Evolutionary conservation across 2,888 invertebrate species (phyloP).

Genomic region (Drosophila setosimentum): DNA sequence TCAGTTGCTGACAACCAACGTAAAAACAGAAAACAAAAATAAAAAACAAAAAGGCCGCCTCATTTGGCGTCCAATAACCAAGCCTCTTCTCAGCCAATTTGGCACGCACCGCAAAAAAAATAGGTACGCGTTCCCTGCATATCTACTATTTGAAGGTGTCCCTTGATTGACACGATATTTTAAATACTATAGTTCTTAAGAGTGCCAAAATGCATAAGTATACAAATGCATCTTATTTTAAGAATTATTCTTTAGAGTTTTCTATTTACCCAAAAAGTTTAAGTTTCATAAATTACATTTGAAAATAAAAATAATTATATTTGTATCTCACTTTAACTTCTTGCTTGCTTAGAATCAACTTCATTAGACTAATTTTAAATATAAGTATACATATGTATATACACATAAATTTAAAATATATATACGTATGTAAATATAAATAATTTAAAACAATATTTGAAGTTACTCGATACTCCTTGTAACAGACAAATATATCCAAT

Average conservation of each 20-base stretch:
- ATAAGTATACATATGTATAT: too few species aligned
- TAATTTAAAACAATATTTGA: too few species aligned
- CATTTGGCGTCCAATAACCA: conserved; percentile 33
- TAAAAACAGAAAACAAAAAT: conserved; percentile 11
- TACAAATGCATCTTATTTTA: background rate
- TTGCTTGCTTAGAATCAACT: fast-evolving
- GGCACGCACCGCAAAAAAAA: conserved; percentile 48
- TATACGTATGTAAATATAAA: too few species aligned
- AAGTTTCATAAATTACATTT: background rate
- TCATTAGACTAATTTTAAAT: too few species aligned
- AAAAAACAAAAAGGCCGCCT: background rate
- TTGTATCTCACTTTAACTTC: background rate
- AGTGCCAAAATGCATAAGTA: background rate
- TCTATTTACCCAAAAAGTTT: background rate
- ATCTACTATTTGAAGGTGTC: background rate
- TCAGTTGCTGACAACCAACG: conserved; percentile 23
- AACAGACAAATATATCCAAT: background rate
- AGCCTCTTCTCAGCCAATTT: conserved; percentile 56
- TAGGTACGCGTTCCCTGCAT: conserved; percentile 13
- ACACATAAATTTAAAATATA: too few species aligned
- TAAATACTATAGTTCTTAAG: background rate
- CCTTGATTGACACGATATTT: background rate
- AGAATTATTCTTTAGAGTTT: background rate
- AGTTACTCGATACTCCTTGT: background rate
- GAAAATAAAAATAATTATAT: background rate